Base-by-base conservation (phyloP, 2,113 vertebrate genomes). In the Lagopus leucura region DNA sequence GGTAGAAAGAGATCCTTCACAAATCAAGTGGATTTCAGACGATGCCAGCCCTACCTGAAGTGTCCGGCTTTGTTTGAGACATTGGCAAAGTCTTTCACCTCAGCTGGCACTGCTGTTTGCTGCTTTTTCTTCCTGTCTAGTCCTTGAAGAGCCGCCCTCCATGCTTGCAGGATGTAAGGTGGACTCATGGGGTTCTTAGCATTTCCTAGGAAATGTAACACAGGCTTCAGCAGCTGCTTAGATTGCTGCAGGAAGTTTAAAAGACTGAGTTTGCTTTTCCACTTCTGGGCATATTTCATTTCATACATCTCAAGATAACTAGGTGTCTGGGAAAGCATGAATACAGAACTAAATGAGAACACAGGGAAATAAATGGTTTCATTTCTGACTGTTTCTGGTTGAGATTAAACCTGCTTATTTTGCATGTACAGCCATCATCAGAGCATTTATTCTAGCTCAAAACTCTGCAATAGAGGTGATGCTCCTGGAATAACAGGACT, bases 101-200 rank as follows among this genome's bases (percentile, higher is more conserved):
- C 1, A 4, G 28, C 76, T 48, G 54, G 12, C 28, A 3, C 3
- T 27, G 34, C 83, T 86, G 40, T 27, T 36, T 58, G 5, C 3
- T 32, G 4, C 6, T 83, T 55, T 47, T 72, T 36, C 32, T 60
- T 76, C 19, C 27, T 72, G 36, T 3, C 38, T 25, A 36, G 34
- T 48, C 20, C 30, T 57, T 40, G 67, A 24, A 76, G 64, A 79
- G 20, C 58, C 65, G 13, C 27, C 78, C 65, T 55, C 48, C 4
- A 0, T 48, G 40, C 30, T 19, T 1, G 1, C 52, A 17, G 27
- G 8, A 40, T 57, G 50, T 20, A 2, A 55, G 21, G 25, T 61
- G 63, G 28, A 9, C 40, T 65, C 50, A 34, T 21, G 66, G 13
- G 18, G 24, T 18, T 43, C 81, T 66, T 36, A 61, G 3, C 12